Evolutionary conservation across 2,888 invertebrate species (phyloP).

Genomic region (Eupithecia insigniata): DNA sequence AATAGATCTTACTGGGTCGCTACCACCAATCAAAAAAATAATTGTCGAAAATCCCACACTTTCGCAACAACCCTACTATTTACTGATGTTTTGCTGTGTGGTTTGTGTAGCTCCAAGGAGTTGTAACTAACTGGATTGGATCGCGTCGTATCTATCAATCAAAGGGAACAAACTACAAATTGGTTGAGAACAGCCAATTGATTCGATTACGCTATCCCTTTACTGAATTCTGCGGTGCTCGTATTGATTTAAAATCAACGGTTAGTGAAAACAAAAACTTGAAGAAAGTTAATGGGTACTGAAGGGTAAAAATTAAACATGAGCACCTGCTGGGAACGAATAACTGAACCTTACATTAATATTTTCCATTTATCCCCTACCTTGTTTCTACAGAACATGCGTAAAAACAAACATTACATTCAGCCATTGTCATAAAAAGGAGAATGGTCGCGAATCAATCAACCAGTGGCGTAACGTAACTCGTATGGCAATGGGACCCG

Average conservation of each 20-base stretch:
- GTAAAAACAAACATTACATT: conserved; percentile 26
- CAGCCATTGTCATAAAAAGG: conserved; percentile 34
- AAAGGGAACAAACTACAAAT: conserved; percentile 45
- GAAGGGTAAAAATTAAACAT: conserved; percentile 6
- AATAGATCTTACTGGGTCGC: background rate
- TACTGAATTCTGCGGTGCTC: conserved; percentile 34
- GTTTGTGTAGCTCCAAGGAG: conserved; percentile 23
- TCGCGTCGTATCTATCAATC: conserved; percentile 43
- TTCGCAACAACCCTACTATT: conserved; percentile 25
- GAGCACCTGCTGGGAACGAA: background rate
- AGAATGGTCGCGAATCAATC: conserved; percentile 44
- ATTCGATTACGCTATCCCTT: conserved; percentile 40
- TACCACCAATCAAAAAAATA: background rate
- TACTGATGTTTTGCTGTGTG: conserved; percentile 16
- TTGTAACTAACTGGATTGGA: conserved; percentile 31
- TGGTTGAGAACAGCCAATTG: conserved; percentile 44
- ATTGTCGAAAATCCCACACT: background rate
- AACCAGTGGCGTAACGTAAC: conserved; percentile 51
- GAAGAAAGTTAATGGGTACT: conserved; percentile 6
- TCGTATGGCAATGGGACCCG: conserved; percentile 63
- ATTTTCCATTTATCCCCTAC: conserved; percentile 8
- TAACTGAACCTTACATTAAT: background rate
- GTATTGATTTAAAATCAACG: conserved; percentile 18
- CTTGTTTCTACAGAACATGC: conserved; percentile 17
- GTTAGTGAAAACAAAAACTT: conserved; percentile 8